These are phyloP conservation scores for Rhinoderma darwinii DNA, from an alignment of 2,113 vertebrate genomes.

Conservation along the genomic window DNA sequence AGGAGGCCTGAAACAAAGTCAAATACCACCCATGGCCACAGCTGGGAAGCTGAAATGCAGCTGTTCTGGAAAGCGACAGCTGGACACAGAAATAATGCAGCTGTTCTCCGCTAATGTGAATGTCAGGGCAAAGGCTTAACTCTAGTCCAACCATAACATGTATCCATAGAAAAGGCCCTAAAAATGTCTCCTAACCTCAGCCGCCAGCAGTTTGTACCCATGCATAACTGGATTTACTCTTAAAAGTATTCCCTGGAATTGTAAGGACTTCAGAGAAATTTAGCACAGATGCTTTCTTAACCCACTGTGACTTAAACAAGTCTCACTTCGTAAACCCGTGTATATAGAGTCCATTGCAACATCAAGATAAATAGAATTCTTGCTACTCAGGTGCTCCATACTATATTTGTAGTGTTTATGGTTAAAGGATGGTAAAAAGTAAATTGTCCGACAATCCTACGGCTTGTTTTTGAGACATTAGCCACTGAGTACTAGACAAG, in stretches of 20 bases:
- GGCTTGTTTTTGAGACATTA: too few species aligned
- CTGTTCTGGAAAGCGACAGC: conserved; percentile 51
- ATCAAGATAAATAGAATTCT: background rate
- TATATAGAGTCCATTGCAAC: background rate
- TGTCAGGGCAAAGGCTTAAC: conserved; percentile 17
- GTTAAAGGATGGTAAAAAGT: too few species aligned
- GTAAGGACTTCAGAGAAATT: background rate
- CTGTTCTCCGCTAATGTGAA: conserved; percentile 27
- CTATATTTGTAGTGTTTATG: background rate
- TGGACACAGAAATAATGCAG: conserved; percentile 45
- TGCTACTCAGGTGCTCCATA: background rate
- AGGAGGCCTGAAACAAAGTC: background rate
- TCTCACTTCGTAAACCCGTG: background rate
- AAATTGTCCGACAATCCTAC: too few species aligned
- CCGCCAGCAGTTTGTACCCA: conserved; percentile 10
- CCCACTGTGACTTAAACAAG: background rate
- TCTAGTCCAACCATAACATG: conserved; percentile 3
- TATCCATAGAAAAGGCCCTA: conserved; percentile 6
- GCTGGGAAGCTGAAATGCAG: conserved; percentile 43
- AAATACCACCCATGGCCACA: conserved; percentile 20
- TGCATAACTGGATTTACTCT: conserved; percentile 18
- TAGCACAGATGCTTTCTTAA: conserved; percentile 22
- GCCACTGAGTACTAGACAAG: too few species aligned
- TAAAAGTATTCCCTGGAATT: conserved; percentile 14
- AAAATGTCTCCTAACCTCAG: conserved; percentile 5